Conservation (phyloP, 2,113 vertebrate species). For the Gallinago jamesoni region DNA sequence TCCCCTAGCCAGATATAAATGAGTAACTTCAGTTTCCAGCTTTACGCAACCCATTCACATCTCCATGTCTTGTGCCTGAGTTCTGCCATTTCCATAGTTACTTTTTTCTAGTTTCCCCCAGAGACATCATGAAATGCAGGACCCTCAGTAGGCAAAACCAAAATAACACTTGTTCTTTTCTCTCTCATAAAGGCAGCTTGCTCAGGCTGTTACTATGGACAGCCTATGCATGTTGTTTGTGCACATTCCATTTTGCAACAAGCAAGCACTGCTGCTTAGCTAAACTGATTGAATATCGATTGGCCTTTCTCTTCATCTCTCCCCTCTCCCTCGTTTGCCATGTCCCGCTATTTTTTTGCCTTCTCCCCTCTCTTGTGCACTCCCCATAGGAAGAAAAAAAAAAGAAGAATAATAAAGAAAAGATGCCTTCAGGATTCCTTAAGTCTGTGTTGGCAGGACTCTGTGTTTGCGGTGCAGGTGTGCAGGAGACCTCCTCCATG, state of each 20-base stretch:
- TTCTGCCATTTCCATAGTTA: neutral
- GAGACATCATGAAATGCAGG: neutral
- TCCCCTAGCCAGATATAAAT: neutral
- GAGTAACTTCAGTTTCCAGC: neutral
- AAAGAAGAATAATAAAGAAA: neutral
- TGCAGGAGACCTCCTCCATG: conserved; percentile 73
- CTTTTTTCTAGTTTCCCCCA: neutral
- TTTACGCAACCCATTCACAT: neutral
- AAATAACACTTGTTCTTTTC: neutral
- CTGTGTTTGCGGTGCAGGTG: conserved; percentile 76
- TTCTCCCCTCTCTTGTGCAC: neutral
- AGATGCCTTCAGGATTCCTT: conserved; percentile 30
- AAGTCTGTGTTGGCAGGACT: conserved; percentile 55
- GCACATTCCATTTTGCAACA: neutral
- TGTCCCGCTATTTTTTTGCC: neutral
- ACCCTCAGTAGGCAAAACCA: neutral
- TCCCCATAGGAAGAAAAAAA: conserved; percentile 11
- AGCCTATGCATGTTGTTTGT: neutral
- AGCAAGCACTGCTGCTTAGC: neutral
- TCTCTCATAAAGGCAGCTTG: neutral
- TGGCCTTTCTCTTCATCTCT: neutral
- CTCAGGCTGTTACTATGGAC: neutral
- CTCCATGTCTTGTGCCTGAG: neutral
- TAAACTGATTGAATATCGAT: neutral
- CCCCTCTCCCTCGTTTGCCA: neutral